Percentiles rank a stretch among this genome's conserved stretches.
phyloP scores from a whole-genome alignment of 2,888 invertebrate genomes.

The Patella pellucida region DNA sequence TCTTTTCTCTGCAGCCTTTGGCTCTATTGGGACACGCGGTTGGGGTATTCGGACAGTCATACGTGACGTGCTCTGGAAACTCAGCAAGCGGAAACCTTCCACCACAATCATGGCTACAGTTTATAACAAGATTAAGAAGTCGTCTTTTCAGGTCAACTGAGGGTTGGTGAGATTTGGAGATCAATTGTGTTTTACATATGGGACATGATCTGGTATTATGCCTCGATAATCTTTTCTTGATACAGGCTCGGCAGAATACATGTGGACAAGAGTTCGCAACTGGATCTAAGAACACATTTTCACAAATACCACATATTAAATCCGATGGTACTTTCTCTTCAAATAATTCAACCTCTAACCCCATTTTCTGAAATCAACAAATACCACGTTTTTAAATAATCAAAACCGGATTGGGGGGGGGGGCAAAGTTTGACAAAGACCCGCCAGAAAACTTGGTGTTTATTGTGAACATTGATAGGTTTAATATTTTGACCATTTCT shows the following conservation, averaged over 20 bases:
- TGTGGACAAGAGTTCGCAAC: constrained; percentile 48
- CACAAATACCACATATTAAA: constrained; percentile 49
- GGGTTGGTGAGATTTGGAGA: constrained; percentile 32
- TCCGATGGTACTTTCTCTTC: constrained; percentile 42
- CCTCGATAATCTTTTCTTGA: constrained; percentile 34
- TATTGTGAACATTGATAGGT: too few species aligned
- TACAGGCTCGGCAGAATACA: constrained; percentile 51
- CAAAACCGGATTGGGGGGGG: too few species aligned
- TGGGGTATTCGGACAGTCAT: constrained; percentile 50
- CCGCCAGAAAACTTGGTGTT: too few species aligned
- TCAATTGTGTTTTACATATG: constrained; percentile 40
- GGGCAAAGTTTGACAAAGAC: too few species aligned
- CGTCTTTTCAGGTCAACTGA: constrained; percentile 46
- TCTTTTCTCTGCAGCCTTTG: constrained; percentile 47
- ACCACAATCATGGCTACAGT: constrained; percentile 53
- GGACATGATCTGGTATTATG: constrained; percentile 42
- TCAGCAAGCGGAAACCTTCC: constrained; percentile 42
- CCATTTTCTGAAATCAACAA: constrained; percentile 35
- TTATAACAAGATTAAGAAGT: constrained; percentile 43
- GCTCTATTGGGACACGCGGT: constrained; percentile 42
- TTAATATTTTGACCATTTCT: too few species aligned
- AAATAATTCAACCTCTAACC: constrained; percentile 46
- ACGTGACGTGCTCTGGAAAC: constrained; percentile 50
- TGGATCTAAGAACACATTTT: constrained; percentile 53
- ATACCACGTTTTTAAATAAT: neutral